These are phyloP conservation scores for Portevinia maculata DNA, from an alignment of 2,888 invertebrate genomes.

Conservation along the genomic window DNA sequence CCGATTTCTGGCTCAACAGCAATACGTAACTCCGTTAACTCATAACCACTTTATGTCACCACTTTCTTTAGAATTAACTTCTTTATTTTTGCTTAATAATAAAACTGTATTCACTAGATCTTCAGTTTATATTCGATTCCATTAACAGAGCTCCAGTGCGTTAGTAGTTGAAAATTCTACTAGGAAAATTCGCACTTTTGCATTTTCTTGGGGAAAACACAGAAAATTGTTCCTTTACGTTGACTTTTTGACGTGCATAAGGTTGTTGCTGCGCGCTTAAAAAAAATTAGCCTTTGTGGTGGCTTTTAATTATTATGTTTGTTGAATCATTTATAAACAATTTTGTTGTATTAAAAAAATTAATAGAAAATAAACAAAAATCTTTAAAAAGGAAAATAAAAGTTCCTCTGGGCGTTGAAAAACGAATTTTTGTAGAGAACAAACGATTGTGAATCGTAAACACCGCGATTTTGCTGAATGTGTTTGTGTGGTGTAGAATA, in stretches of 20 bases:
- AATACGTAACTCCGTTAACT: slow-evolving; percentile 29
- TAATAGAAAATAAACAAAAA: slow-evolving; percentile 25
- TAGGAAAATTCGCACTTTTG: slow-evolving; percentile 45
- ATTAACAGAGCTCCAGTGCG: background rate
- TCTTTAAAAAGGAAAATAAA: slow-evolving; percentile 27
- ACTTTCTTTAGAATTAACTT: background rate
- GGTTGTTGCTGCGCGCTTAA: slow-evolving; percentile 20
- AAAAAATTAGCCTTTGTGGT: slow-evolving; percentile 16
- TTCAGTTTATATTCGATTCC: slow-evolving; percentile 6
- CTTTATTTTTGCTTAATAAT: background rate
- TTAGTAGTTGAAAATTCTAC: slow-evolving; percentile 5
- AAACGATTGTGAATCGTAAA: slow-evolving; percentile 62
- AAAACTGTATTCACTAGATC: slow-evolving; percentile 1
- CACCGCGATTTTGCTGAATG: slow-evolving; percentile 57
- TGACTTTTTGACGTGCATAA: slow-evolving; percentile 36
- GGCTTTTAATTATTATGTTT: slow-evolving; percentile 15
- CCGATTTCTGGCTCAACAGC: slow-evolving; percentile 18
- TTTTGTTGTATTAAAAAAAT: slow-evolving; percentile 7
- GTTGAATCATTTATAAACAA: slow-evolving; percentile 13
- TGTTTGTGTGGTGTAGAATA: slow-evolving; percentile 9
- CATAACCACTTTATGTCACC: slow-evolving; percentile 21
- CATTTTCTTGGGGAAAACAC: slow-evolving; percentile 25
- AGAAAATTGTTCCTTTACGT: slow-evolving; percentile 21
- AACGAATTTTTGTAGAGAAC: slow-evolving; percentile 47
- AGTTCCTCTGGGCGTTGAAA: slow-evolving; percentile 45